A percentile compares a stretch with the other conserved stretches of the same genome.
These are phyloP conservation scores for Mylabris sibirica DNA, from an alignment of 2,888 invertebrate genomes.

Conservation along the genomic window DNA sequence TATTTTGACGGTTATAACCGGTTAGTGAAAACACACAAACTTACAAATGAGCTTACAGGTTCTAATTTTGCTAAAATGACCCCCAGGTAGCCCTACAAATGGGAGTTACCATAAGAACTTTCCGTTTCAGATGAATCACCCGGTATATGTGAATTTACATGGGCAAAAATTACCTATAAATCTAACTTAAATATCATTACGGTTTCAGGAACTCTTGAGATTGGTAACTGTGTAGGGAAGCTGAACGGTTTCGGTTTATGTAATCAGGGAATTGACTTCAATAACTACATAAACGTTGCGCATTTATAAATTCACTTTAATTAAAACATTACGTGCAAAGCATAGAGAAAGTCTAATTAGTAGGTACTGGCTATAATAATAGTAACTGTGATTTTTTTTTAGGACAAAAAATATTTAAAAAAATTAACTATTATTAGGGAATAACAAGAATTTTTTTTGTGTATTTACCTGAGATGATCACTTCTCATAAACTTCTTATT, in stretches of 20 bases:
- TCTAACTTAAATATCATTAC: slow-evolving; percentile 13
- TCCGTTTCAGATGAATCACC: too few species aligned
- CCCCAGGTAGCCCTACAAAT: too few species aligned
- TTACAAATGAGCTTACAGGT: too few species aligned
- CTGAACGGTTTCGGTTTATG: slow-evolving; percentile 8
- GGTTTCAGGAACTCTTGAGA: slow-evolving; percentile 10
- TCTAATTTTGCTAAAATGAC: too few species aligned
- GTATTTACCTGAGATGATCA: slow-evolving; percentile 67
- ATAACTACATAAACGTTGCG: slow-evolving; percentile 12
- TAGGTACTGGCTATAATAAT: neutral
- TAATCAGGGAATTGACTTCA: slow-evolving; percentile 14
- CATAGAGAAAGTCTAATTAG: slow-evolving; percentile 14
- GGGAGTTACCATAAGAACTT: too few species aligned
- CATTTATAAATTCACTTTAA: slow-evolving; percentile 16
- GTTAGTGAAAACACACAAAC: too few species aligned
- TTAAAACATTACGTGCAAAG: slow-evolving; percentile 13
- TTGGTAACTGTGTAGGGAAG: slow-evolving; percentile 2
- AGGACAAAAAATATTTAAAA: neutral
- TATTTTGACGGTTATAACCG: too few species aligned
- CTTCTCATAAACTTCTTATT: slow-evolving; percentile 71
- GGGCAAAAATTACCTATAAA: neutral
- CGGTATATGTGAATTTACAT: neutral
- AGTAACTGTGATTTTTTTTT: neutral
- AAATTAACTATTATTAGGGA: neutral
- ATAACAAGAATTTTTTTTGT: neutral